Percentiles rank a stretch among this genome's conserved stretches.
Conservation (phyloP, 2,113 vertebrate genomes). For the Atherinomorus stipes region DNA sequence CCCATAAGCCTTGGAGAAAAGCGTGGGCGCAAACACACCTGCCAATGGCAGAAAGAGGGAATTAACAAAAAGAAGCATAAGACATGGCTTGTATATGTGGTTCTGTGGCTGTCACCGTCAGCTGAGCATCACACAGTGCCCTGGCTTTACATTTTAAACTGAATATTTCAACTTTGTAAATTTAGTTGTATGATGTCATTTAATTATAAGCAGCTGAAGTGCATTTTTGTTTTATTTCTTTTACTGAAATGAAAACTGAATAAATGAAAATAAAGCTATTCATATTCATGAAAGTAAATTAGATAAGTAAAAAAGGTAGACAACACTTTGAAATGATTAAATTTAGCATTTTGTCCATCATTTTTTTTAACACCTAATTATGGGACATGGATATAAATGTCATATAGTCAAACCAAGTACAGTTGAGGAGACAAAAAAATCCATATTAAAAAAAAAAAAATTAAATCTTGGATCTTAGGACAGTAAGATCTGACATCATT, state of each 20-base stretch:
- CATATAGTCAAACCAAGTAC: too few relatives aligned
- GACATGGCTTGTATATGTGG: not conserved
- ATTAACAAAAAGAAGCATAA: not conserved
- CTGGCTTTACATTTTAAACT: not conserved
- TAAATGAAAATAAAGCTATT: too few relatives aligned
- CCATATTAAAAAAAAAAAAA: too few relatives aligned
- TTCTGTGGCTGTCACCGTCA: accelerated
- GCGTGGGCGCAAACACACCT: constrained; percentile 91
- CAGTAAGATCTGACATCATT: too few relatives aligned
- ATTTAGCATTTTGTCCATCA: not conserved
- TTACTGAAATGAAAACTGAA: too few relatives aligned
- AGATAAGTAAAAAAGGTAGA: too few relatives aligned
- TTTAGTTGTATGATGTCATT: not conserved
- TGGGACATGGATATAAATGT: too few relatives aligned
- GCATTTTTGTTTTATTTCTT: not conserved
- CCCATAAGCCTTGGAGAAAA: constrained; percentile 92
- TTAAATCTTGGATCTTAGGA: too few relatives aligned
- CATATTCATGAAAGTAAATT: too few relatives aligned
- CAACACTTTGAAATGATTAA: not conserved
- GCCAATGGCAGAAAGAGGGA: constrained; percentile 9
- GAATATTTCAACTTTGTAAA: not conserved
- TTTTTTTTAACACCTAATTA: too few relatives aligned
- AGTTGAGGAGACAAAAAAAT: too few relatives aligned
- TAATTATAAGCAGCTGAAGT: not conserved
- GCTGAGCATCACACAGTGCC: not conserved